Conservation (phyloP, 2,888 invertebrate genomes). For the Bhutanitis thaidina region DNA sequence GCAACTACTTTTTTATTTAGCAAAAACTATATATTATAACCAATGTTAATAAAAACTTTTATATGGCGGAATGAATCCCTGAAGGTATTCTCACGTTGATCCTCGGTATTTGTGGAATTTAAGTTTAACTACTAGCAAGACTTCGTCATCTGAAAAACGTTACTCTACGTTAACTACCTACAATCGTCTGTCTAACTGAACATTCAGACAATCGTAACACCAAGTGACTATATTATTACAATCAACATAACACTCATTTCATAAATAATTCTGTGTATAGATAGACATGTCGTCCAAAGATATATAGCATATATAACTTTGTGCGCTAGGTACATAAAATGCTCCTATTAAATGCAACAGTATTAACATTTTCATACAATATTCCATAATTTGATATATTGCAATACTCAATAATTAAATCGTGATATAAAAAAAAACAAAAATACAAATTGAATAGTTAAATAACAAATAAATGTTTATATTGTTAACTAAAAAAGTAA, state of each 20-base stretch:
- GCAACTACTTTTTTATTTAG: no score
- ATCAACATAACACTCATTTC: no score
- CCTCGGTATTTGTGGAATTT: no score
- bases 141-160: conserved; percentile 8
- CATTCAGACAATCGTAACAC: background rate
- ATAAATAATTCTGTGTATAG: background rate
- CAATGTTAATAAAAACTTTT: no score
- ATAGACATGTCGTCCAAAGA: background rate
- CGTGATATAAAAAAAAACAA: background rate
- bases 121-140: no score
- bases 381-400: background rate
- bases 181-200: background rate
- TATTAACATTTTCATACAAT: conserved; percentile 19
- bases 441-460: background rate
- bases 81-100: no score
- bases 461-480: background rate
- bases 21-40: no score
- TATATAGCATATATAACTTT: no score
- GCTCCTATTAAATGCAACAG: conserved; percentile 35
- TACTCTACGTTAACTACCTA: background rate
- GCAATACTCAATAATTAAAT: conserved; percentile 7
- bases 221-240: background rate
- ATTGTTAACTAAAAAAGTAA: conserved; percentile 13
- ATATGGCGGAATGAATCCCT: no score
- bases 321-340: conserved; percentile 25